These are phyloP conservation scores for Brotogeris chrysoptera DNA, from an alignment of 2,797 vertebrate species.

Conservation along the genomic window DNA sequence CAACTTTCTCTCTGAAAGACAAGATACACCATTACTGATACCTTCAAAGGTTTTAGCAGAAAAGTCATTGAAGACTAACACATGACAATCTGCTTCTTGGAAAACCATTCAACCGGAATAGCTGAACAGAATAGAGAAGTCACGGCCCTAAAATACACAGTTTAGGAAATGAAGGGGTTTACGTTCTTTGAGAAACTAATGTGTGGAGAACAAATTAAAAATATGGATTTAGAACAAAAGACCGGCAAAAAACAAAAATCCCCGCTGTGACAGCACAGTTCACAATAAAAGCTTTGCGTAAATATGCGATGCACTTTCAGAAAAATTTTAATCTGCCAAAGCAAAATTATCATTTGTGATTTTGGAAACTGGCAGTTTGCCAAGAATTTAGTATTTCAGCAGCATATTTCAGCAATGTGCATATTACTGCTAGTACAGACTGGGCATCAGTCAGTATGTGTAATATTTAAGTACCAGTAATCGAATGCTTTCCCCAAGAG, in stretches of 20 bases:
- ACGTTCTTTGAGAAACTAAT: neutral
- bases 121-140: neutral
- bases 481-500: neutral
- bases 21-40: neutral
- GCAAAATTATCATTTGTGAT: neutral
- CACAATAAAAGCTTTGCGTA: neutral
- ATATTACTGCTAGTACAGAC: neutral
- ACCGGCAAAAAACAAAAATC: neutral
- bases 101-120: neutral
- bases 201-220: neutral
- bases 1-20: neutral
- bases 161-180: neutral
- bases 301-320: neutral
- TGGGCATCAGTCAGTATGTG: neutral
- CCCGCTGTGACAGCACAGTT: neutral
- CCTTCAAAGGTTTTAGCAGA: neutral
- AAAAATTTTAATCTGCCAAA: neutral
- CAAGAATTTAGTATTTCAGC: neutral
- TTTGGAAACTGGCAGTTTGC: neutral
- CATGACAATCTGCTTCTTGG: neutral
- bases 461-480: neutral
- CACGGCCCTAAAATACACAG: neutral
- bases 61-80: neutral
- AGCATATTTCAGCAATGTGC: neutral
- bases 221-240: neutral